Conservation (phyloP, 2,888 invertebrate genomes). For the Cephalotes varians region DNA sequence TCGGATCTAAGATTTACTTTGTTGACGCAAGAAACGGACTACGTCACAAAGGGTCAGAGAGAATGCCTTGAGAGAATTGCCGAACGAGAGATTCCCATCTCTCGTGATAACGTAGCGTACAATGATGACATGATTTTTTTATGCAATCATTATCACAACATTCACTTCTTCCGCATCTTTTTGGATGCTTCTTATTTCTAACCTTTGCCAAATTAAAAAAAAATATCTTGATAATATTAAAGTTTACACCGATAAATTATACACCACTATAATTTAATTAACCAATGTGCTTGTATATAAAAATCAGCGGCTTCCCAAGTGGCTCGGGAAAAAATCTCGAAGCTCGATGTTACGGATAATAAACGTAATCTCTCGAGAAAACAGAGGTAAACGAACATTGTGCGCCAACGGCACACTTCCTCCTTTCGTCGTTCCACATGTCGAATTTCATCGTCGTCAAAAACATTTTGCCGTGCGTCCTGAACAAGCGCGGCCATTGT, state of each 20-base stretch:
- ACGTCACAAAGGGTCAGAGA: conserved; percentile 5
- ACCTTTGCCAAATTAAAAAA: not conserved
- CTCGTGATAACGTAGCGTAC: not conserved
- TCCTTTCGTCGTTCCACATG: conserved; percentile 49
- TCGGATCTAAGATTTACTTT: conserved; percentile 64
- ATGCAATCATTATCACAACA: not conserved
- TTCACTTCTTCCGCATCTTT: not conserved
- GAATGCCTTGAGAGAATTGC: not conserved
- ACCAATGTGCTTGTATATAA: not conserved
- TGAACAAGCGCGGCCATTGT: conserved; percentile 61
- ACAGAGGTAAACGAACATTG: conserved; percentile 40
- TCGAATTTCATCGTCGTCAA: conserved; percentile 68
- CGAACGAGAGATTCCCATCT: not conserved
- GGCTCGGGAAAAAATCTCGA: not conserved
- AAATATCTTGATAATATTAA: not conserved
- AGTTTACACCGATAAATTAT: not conserved
- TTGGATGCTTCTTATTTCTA: not conserved
- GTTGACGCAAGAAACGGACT: conserved; percentile 23
- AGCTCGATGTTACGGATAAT: conserved; percentile 14
- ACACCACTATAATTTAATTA: not conserved
- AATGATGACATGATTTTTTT: not conserved
- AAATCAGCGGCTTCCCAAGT: not conserved
- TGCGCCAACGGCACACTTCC: conserved; percentile 33
- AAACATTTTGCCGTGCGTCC: conserved; percentile 45
- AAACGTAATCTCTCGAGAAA: conserved; percentile 46